Evolutionary conservation across 2,113 vertebrate species (phyloP), one percentile per base, ranked within the genome.

Genomic region (Saccopteryx leptura): DNA sequence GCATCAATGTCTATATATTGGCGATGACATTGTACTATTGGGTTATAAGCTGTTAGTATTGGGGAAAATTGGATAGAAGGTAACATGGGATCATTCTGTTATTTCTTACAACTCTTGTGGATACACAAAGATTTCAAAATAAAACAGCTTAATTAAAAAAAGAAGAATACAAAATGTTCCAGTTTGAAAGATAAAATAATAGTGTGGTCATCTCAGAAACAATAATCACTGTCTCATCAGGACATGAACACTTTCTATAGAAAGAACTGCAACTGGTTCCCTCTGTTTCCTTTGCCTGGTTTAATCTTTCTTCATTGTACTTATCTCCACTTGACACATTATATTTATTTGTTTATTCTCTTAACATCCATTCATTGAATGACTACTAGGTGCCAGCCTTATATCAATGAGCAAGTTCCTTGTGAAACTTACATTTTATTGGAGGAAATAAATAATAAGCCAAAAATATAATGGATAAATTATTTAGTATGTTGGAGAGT

Each of bases 281-380:
- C 12, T 78, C 14, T 24, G 18, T 78, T 71, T 75, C 19, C 28
- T 72, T 95, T 66, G 50, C 39, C n/a, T 33, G 15, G 50, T 48
- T 95, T 52, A 71, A 66, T 74, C 91, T 95, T 74, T 74, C 15
- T 93, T 88, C 11, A 39, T 26, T 52, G 26, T 78, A 31, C 2
- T 78, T 79, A 75, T 46, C 31, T 95, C 28, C 12, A 10, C 6
- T 69, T 56, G 79, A 58, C 5, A 28, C 12, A 63, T 18, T 56
- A 8, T 60, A 74, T 85, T 61, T 82, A 15, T 74, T 90, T 88
- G 10, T 74, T 90, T 88, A 52, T 56, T 76, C 23, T 60, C 76
- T 95, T 50, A 86, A 33, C 14, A 88, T 9, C 7, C 52, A 60
- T 88, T 84, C 93, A 82, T 85, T 88, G 93, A 88, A 2, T 68